A percentile compares a stretch with the other conserved stretches of the same genome.
Conservation (phyloP, 2,113 vertebrate species). For the Oryzias melastigma region DNA sequence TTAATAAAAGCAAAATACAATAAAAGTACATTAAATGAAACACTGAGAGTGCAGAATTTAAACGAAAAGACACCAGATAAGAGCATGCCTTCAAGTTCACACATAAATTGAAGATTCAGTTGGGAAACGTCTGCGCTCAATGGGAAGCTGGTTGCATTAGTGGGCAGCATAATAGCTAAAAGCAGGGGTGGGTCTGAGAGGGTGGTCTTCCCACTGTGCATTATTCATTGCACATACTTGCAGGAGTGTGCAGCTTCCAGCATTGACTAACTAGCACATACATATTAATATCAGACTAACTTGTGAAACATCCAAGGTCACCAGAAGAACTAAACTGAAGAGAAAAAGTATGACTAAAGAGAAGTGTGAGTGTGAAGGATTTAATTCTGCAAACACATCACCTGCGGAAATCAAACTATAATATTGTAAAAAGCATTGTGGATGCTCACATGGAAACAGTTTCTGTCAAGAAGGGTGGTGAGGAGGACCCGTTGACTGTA, state of each 20-base stretch:
- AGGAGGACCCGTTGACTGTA: too few relatives aligned
- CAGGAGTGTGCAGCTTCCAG: background rate
- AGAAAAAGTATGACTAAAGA: background rate
- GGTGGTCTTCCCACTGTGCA: too few relatives aligned
- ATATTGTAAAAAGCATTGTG: too few relatives aligned
- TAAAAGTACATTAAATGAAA: too few relatives aligned
- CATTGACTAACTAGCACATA: background rate
- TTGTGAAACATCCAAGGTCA: background rate
- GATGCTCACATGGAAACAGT: background rate
- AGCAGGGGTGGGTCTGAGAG: background rate
- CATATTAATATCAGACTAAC: background rate
- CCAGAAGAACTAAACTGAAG: background rate
- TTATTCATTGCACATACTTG: slow-evolving; percentile 2
- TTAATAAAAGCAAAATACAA: too few relatives aligned
- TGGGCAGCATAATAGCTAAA: background rate
- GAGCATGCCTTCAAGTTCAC: too few relatives aligned
- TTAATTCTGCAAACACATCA: background rate
- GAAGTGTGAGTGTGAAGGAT: background rate
- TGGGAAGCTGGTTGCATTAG: too few relatives aligned
- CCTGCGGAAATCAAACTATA: background rate
- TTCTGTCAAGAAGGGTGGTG: background rate
- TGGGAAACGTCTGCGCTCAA: too few relatives aligned
- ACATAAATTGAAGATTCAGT: too few relatives aligned
- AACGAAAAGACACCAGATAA: too few relatives aligned
- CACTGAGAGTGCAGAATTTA: too few relatives aligned